A percentile compares a stretch with the other conserved stretches of the same genome.
phyloP scores from a whole-genome alignment of 2,888 invertebrate species.

The Zele albiditarsus region DNA sequence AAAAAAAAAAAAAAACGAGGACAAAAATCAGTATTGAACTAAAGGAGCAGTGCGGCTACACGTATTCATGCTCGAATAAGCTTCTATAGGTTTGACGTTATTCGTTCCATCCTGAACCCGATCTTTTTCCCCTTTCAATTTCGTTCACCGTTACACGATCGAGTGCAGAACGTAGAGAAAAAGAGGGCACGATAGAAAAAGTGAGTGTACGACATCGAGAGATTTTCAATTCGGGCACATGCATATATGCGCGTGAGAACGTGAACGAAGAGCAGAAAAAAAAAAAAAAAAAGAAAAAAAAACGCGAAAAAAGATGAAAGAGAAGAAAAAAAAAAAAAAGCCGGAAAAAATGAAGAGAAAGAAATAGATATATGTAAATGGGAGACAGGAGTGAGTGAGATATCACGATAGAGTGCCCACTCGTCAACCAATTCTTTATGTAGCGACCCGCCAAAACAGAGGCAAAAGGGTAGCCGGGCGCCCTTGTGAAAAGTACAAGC shows the following conservation, averaged over 20 bases:
- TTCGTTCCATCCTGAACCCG: slow-evolving; percentile 28
- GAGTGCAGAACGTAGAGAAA: background rate
- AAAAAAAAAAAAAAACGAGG: slow-evolving; percentile 14
- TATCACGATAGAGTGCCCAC: slow-evolving; percentile 10
- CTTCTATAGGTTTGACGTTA: slow-evolving; percentile 40
- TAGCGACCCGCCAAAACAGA: slow-evolving; percentile 33
- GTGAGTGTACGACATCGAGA: slow-evolving; percentile 21
- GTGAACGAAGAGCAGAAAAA: background rate
- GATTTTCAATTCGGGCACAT: slow-evolving; percentile 39
- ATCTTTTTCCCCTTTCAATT: slow-evolving; percentile 38
- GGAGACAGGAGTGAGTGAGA: background rate
- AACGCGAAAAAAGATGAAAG: background rate
- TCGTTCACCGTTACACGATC: slow-evolving; percentile 15
- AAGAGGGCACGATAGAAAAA: background rate
- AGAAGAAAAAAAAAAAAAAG: background rate
- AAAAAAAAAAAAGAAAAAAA: background rate
- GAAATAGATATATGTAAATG: background rate
- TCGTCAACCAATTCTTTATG: slow-evolving; percentile 43
- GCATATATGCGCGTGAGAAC: slow-evolving; percentile 15
- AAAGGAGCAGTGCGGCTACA: slow-evolving; percentile 15
- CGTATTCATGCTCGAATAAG: slow-evolving; percentile 39
- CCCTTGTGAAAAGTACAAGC: slow-evolving; percentile 5
- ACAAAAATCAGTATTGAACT: slow-evolving; percentile 14
- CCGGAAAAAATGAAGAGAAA: background rate
- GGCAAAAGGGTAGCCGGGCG: slow-evolving; percentile 4